Base-by-base conservation (phyloP, 1,140 invertebrate species). In the Drosophila micromelanica region DNA sequence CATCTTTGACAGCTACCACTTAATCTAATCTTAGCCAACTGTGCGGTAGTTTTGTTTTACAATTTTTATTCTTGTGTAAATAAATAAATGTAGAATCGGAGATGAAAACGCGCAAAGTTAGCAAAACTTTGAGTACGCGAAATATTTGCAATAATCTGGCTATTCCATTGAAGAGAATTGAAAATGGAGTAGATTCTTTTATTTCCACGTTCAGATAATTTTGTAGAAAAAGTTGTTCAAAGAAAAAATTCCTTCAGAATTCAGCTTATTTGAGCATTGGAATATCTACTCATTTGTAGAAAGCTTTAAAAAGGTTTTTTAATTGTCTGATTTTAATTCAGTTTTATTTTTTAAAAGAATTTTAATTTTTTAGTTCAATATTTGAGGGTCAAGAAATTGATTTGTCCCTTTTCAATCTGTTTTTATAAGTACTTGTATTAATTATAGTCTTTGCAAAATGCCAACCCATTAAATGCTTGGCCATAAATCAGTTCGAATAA, bases 401-500 rank as follows among this genome's bases (percentile, higher is more conserved):
- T 15, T 15, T 8, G 1, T 17, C 17, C 13, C 13, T 45, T 20
- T 45, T 9, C 2, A 0, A 3, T 8, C 17, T 13, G 5, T 32
- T 35, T 35, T 2, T 15, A 27, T 5, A 5, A 17, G 30, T 32
- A 35, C 27, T 35, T 52, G 30, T 3, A 9, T 52, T 52, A 17
- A 52, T 52, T 35, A 35, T 5, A 30, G 30, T 9, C 11, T 23
- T 12, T 5, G 8, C 17, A 5, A 11, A 13, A 8, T 52, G 15
- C 13, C 30, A 51, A 3, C 3, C 27, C n/a, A 4, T 51, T 38
- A 49, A 40, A 11, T 38, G 20, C 7, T 8, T n/a, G 0, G 49
- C 23, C 45, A 72, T 72, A 72, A 72, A 72, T 72, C 69, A 65
- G 17, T n/a, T 11, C 15, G 30, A 27, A 3, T 56, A 57, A 30